phyloP scores from a whole-genome alignment of 2,113 vertebrate genomes.

The Pseudois nayaur region DNA sequence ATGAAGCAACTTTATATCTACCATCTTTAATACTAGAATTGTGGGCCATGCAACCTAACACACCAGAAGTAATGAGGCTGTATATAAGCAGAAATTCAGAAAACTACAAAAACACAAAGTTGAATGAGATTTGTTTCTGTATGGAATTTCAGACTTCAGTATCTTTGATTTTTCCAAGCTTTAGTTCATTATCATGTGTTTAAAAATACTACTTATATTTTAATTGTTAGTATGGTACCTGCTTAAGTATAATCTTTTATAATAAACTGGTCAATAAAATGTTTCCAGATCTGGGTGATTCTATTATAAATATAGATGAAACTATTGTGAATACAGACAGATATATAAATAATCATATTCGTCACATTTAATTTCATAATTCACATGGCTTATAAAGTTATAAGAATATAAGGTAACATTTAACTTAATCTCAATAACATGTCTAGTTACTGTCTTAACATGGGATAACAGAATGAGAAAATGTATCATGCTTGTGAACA shows the following conservation, averaged over 20 bases:
- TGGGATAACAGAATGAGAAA: neutral
- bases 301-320: neutral
- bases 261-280: neutral
- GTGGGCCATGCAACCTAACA: neutral
- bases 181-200: slow-evolving; percentile 3
- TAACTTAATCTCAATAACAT: neutral
- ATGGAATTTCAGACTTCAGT: neutral
- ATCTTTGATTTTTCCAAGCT: neutral
- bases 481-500: neutral
- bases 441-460: neutral
- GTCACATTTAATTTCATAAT: neutral
- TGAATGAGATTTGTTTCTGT: neutral
- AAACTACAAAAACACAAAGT: neutral
- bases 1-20: neutral
- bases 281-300: slow-evolving; percentile 6
- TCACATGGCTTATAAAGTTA: neutral
- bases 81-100: neutral
- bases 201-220: neutral
- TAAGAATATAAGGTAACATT: neutral
- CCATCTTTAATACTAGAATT: neutral
- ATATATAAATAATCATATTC: neutral
- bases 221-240: neutral
- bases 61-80: neutral
- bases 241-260: neutral
- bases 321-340: neutral